These are phyloP conservation scores for Smittia sp. DNA, from an alignment of 2,888 invertebrate species.

Conservation along the genomic window DNA sequence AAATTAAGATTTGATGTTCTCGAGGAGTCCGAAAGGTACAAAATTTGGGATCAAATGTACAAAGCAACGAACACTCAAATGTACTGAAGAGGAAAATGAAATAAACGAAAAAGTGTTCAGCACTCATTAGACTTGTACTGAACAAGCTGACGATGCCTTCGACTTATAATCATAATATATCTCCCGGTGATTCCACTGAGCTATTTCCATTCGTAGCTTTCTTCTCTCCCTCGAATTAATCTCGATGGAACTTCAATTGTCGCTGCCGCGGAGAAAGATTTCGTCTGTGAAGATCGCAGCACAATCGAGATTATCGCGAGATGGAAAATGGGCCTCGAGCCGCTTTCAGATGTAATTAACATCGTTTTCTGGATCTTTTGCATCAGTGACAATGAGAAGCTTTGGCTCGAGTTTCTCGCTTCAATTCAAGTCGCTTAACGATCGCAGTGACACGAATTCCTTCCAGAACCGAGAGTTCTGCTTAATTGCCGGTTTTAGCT, in stretches of 20 bases:
- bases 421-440: neutral
- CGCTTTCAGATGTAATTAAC: neutral
- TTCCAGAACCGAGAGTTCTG: neutral
- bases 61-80: neutral
- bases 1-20: conserved; percentile 32
- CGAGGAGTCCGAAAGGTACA: conserved; percentile 30
- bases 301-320: neutral
- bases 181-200: neutral
- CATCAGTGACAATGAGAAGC: too few species aligned
- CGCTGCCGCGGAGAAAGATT: neutral
- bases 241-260: neutral
- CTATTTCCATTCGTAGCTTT: neutral
- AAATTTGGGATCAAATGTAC: conserved; percentile 35
- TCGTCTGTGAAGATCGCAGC: neutral
- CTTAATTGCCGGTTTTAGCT: neutral
- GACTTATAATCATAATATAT: neutral
- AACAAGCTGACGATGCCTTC: neutral
- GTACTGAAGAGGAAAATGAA: neutral
- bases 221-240: neutral
- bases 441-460: neutral
- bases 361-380: neutral
- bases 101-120: neutral
- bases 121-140: neutral
- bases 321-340: neutral
- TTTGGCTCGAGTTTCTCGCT: neutral